Conservation (phyloP, 2,113 vertebrate genomes). For the Zootoca vivipara region DNA sequence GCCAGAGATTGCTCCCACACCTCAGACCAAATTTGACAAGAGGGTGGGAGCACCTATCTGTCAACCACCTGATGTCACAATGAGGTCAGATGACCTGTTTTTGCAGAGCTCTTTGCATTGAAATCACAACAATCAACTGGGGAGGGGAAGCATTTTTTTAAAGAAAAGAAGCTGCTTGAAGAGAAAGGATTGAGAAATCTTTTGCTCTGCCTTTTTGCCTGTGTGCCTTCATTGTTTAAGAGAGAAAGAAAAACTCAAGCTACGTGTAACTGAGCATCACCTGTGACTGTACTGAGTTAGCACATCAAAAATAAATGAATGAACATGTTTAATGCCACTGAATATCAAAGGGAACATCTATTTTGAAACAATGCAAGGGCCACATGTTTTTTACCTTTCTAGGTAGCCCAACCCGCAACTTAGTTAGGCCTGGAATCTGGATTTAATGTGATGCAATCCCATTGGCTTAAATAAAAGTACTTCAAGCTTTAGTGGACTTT, state of each 20-base stretch:
- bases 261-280: background rate
- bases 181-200: background rate
- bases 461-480: conserved; percentile 1
- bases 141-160: background rate
- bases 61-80: too few species aligned
- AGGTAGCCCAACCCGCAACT: background rate
- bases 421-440: background rate
- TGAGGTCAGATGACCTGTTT: too few species aligned
- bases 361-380: background rate
- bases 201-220: background rate
- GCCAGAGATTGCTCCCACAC: too few species aligned
- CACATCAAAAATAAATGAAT: background rate
- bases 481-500: conserved; percentile 12
- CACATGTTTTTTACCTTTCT: background rate
- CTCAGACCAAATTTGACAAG: too few species aligned
- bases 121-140: too few species aligned
- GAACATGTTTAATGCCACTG: background rate
- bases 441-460: conserved; percentile 13
- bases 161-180: background rate
- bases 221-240: too few species aligned
- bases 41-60: too few species aligned
- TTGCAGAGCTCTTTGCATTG: too few species aligned
- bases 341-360: background rate
- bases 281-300: background rate
- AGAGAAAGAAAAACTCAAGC: too few species aligned